Evolutionary conservation across 1,140 invertebrate species (phyloP).

Genomic region (Mylabris phalerata): DNA sequence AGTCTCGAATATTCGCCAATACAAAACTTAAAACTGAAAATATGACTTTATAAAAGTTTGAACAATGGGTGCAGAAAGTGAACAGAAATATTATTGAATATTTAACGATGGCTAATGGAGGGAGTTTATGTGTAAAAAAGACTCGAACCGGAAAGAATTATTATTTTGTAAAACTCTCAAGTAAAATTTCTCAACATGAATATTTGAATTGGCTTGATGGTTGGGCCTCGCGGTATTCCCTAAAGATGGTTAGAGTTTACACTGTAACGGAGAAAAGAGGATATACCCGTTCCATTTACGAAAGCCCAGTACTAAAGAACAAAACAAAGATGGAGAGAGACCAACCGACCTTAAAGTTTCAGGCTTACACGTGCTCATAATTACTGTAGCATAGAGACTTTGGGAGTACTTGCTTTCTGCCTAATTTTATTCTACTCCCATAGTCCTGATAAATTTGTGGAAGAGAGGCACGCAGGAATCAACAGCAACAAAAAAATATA

Average conservation of each 20-base stretch:
- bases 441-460: too few relatives aligned
- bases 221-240: constrained; percentile 9
- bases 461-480: too few relatives aligned
- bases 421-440: too few relatives aligned
- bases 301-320: too few relatives aligned
- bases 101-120: constrained; percentile 23
- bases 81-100: constrained; percentile 18
- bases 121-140: constrained; percentile 14
- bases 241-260: constrained; percentile 9
- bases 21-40: constrained; percentile 12
- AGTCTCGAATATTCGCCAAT: constrained; percentile 2
- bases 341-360: too few relatives aligned
- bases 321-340: too few relatives aligned
- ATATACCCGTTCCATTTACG: too few relatives aligned
- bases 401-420: too few relatives aligned
- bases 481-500: too few relatives aligned
- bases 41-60: constrained; percentile 17
- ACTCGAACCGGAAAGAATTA: constrained; percentile 13
- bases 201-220: constrained; percentile 20
- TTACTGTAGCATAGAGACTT: too few relatives aligned
- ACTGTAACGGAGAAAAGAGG: not conserved
- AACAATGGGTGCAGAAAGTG: constrained; percentile 13
- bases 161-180: constrained; percentile 18
- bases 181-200: constrained; percentile 24
- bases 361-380: too few relatives aligned